Conservation (phyloP, 2,888 invertebrate species). For the Quadriops clusia region DNA sequence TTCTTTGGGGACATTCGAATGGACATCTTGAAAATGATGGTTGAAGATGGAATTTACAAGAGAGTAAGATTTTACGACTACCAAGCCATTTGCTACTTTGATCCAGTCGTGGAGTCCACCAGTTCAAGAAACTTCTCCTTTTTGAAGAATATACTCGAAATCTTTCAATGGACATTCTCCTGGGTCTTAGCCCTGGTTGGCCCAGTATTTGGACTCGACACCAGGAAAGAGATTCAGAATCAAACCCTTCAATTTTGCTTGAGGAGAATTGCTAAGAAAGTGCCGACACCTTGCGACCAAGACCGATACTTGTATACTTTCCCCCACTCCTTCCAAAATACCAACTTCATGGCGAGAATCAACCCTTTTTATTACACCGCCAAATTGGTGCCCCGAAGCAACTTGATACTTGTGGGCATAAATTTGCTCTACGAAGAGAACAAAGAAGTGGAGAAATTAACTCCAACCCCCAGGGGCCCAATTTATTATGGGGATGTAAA, state of each 20-base stretch:
- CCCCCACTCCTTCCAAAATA: no score
- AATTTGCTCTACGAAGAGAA: slow-evolving; percentile 12
- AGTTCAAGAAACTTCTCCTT: slow-evolving; percentile 4
- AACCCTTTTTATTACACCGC: no score
- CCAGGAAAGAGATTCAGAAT: slow-evolving; percentile 10
- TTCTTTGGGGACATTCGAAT: slow-evolving; percentile 9
- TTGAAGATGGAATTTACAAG: slow-evolving; percentile 64
- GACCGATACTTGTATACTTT: slow-evolving; percentile 39
- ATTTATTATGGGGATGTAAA: slow-evolving; percentile 6
- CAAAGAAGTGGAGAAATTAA: no score
- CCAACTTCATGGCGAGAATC: no score
- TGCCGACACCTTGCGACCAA: slow-evolving; percentile 77
- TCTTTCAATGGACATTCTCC: slow-evolving; percentile 10
- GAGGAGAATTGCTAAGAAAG: slow-evolving; percentile 42
- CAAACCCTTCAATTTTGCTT: slow-evolving; percentile 15
- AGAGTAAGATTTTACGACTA: slow-evolving; percentile 71
- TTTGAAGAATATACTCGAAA: slow-evolving; percentile 5
- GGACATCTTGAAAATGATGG: slow-evolving; percentile 31
- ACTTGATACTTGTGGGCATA: slow-evolving; percentile 43
- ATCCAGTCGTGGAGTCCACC: slow-evolving; percentile 24
- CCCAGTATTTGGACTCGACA: not conserved
- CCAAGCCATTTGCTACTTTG: slow-evolving; percentile 76
- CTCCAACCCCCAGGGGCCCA: no score
- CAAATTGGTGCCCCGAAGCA: no score
- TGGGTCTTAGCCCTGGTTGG: not conserved